Percentiles rank a stretch among this genome's conserved stretches.
Evolutionary conservation across 2,113 vertebrate species (phyloP).

Genomic region (Toxotes chatareus): DNA sequence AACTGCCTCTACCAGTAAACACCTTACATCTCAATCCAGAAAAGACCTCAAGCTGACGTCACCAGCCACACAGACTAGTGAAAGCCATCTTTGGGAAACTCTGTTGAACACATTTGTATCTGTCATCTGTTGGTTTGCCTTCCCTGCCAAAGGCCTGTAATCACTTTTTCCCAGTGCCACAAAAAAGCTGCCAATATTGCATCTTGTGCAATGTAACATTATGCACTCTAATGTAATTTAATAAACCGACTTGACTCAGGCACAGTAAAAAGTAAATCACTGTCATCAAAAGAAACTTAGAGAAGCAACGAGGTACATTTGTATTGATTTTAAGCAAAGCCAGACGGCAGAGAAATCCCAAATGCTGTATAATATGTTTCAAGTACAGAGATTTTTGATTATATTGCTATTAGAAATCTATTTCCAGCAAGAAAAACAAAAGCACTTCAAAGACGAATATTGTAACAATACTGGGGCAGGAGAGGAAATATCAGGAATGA

Average conservation of each 20-base stretch:
- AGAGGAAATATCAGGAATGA: conserved; percentile 16
- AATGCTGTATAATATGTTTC: neutral
- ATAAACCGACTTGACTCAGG: conserved; percentile 48
- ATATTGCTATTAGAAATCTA: neutral
- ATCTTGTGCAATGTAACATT: conserved; percentile 58
- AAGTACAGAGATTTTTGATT: neutral
- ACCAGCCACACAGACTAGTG: conserved; percentile 37
- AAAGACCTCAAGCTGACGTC: conserved; percentile 56
- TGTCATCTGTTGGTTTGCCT: conserved; percentile 67
- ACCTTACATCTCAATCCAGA: conserved; percentile 56
- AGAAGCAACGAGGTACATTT: conserved; percentile 33
- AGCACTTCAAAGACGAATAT: conserved; percentile 21
- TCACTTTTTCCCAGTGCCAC: conserved; percentile 53
- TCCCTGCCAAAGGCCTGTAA: conserved; percentile 72
- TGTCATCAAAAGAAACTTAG: conserved; percentile 50
- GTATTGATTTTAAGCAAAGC: conserved; percentile 34
- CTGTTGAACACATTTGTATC: conserved; percentile 67
- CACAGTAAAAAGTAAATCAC: conserved; percentile 49
- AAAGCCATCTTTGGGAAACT: conserved; percentile 54
- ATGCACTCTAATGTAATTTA: conserved; percentile 55
- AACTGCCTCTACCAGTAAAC: conserved; percentile 38
- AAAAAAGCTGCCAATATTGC: conserved; percentile 43
- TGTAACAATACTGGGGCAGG: neutral
- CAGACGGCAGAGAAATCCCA: conserved; percentile 20
- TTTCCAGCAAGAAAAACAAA: conserved; percentile 17